Percentiles rank a stretch among this genome's conserved stretches.
These are phyloP conservation scores for Chloroceryle aenea DNA, from an alignment of 2,113 vertebrate species.

Conservation along the genomic window DNA sequence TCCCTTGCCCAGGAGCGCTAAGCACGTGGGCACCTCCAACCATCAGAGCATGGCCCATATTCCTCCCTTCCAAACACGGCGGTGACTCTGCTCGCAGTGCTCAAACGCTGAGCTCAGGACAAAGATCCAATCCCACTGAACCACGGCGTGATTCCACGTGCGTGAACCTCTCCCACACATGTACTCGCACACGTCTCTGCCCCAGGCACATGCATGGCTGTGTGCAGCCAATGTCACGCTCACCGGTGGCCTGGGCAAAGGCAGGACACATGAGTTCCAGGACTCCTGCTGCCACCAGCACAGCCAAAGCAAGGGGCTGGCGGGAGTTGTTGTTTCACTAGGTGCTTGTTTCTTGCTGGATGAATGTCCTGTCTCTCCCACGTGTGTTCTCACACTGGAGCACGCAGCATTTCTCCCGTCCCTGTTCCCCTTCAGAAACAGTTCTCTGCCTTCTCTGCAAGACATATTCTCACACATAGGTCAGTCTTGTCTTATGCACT, in stretches of 20 bases:
- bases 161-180: background rate
- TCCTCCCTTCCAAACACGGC: background rate
- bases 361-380: background rate
- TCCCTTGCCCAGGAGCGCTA: background rate
- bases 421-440: background rate
- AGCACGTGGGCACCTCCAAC: background rate
- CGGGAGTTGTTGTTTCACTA: background rate
- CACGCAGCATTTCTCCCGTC: background rate
- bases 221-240: background rate
- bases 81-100: background rate
- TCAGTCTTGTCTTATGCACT: background rate
- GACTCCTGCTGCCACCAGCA: background rate
- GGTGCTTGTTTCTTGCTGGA: background rate
- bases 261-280: rapidly evolving
- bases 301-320: background rate
- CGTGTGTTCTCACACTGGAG: background rate
- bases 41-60: background rate
- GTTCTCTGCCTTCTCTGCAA: background rate
- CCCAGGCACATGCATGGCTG: background rate
- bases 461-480: background rate
- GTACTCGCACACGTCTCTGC: background rate
- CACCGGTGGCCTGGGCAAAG: background rate
- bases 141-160: background rate
- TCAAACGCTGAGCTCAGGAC: background rate
- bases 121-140: background rate